Evolutionary conservation across 2,797 vertebrate genomes (phyloP), one percentile per base, ranked within the genome.

Genomic region (Manis pentadactyla): DNA sequence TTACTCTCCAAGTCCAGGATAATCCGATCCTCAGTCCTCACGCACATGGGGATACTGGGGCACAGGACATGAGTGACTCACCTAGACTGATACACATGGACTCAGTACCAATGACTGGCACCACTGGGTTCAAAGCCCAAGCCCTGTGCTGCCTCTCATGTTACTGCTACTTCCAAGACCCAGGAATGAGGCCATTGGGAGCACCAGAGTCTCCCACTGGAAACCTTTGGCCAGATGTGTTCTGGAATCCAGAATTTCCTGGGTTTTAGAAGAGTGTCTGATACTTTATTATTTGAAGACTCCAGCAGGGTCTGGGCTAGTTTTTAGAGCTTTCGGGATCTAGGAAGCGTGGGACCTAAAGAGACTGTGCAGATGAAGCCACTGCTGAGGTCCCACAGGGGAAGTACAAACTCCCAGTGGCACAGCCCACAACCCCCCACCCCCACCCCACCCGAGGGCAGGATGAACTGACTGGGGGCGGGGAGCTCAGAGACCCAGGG

Each of bases 161-260:
- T 34, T 31, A n/a, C 46, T 27, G 25, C 61, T 46, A 53, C 23
- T 27, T 53, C 29, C 21, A 5, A 27, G 71, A 68, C 2, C 49
- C 0, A 4, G 27, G 21, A 15, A 51, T 0, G 10, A 27, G 46
- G 39, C 10, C n/a, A 1, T 21, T 2, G 19, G 2, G 37, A n/a
- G 15, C 7, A 81, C 89, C 8, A 0, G 1, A 25, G 37, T 82
- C 29, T 51, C 83, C 51, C 19, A 12, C 49, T 23, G 19, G 61
- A 71, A 75, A 59, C 66, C 21, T 42, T 0, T 5, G 21, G 53
- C 59, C 84, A 95, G 23, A 66, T 0, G 0, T 34, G 27, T 18
- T 87, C 71, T 61, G 34, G 69, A 78, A 55, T 51, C 73, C 88
- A 39, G 31, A 84, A 85, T 5, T 39, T 77, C 46, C 95, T 84